A percentile compares a stretch with the other conserved stretches of the same genome.
Conservation (phyloP, 2,113 vertebrate species). For the Colaptes auratus region DNA sequence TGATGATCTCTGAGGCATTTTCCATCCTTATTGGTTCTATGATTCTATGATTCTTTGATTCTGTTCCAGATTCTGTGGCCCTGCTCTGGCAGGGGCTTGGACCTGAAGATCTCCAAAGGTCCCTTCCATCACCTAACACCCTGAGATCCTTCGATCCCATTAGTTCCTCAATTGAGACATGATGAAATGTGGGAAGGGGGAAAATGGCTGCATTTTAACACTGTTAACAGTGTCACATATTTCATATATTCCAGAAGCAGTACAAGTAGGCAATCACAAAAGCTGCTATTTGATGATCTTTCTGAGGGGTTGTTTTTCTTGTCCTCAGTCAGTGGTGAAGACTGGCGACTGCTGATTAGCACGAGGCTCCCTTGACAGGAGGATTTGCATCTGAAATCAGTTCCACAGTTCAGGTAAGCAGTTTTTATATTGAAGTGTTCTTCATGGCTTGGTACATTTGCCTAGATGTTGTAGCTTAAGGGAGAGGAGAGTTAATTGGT, state of each 20-base stretch:
- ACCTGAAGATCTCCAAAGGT: too few species aligned
- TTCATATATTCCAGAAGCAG: not conserved
- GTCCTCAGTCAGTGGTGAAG: slow-evolving; percentile 91
- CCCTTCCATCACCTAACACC: too few species aligned
- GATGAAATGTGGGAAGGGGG: not conserved
- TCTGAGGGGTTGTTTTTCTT: not conserved
- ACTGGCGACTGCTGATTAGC: slow-evolving; percentile 94
- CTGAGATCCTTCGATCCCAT: too few species aligned
- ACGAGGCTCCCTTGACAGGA: slow-evolving; percentile 94
- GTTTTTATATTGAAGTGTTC: not conserved
- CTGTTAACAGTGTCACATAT: not conserved
- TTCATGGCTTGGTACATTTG: not conserved
- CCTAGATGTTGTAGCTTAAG: too few species aligned
- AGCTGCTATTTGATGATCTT: not conserved
- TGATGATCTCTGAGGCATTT: too few species aligned
- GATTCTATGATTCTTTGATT: too few species aligned
- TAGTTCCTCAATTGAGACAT: too few species aligned
- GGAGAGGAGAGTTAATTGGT: too few species aligned
- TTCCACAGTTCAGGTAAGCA: slow-evolving; percentile 91
- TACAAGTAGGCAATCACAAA: not conserved
- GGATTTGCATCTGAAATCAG: slow-evolving; percentile 97
- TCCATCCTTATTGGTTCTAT: too few species aligned
- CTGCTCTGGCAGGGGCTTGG: too few species aligned
- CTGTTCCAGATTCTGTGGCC: too few species aligned
- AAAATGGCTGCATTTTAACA: not conserved